phyloP scores from a whole-genome alignment of 2,797 vertebrate species.

The Sylvilagus floridanus region DNA sequence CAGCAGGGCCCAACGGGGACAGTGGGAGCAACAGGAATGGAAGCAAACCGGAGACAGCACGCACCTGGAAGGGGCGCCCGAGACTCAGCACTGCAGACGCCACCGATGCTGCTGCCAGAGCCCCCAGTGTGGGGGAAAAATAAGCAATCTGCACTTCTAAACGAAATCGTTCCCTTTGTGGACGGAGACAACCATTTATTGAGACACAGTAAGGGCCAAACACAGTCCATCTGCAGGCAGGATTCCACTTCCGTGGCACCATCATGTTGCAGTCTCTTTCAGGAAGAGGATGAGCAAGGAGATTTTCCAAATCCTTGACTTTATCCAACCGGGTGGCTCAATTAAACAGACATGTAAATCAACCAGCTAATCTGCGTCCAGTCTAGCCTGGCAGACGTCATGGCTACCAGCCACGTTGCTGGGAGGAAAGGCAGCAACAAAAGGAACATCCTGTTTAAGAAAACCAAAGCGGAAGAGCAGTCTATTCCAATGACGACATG shows the following conservation, averaged over 20 bases:
- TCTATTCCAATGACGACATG: not conserved
- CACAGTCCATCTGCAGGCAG: not conserved
- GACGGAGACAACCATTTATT: not conserved
- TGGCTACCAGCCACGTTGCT: accelerated
- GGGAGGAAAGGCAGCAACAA: not conserved
- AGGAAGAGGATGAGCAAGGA: not conserved
- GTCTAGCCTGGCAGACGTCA: not conserved
- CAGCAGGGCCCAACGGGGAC: not conserved
- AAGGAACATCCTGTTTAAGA: not conserved
- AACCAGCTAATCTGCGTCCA: not conserved
- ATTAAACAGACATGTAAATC: not conserved
- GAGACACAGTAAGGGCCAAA: not conserved
- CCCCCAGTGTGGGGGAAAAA: not conserved
- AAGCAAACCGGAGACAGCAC: not conserved
- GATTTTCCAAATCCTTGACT: not conserved
- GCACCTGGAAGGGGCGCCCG: not conserved
- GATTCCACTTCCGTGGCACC: not conserved
- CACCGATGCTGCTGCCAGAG: not conserved
- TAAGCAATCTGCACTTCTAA: not conserved
- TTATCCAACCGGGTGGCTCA: not conserved
- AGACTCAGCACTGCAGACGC: not conserved
- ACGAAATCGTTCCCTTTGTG: not conserved
- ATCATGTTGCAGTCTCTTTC: not conserved
- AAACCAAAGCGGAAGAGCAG: not conserved
- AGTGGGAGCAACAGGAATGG: not conserved